These are phyloP conservation scores for Salvelinus fontinalis DNA, from an alignment of 2,113 vertebrate species.

Conservation along the genomic window DNA sequence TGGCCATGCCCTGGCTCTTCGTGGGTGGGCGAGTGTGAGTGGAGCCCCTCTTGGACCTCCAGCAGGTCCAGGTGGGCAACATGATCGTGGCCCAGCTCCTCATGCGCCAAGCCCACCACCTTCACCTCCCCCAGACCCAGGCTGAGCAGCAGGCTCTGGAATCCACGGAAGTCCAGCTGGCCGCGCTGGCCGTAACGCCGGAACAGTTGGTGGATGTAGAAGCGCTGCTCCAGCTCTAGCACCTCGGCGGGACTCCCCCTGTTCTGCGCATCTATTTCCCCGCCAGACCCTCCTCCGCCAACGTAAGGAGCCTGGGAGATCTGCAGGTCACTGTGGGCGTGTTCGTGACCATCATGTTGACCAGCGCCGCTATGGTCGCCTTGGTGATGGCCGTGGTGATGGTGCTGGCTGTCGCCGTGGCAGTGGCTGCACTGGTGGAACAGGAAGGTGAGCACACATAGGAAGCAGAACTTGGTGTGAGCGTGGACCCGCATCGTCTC, in stretches of 20 bases:
- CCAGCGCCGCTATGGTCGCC: slow-evolving; percentile 73
- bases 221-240: slow-evolving; percentile 87
- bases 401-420: slow-evolving; percentile 78
- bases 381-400: slow-evolving; percentile 52
- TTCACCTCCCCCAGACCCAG: slow-evolving; percentile 92
- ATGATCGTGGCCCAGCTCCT: slow-evolving; percentile 91
- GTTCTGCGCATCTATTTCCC: slow-evolving; percentile 48
- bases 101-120: slow-evolving; percentile 85
- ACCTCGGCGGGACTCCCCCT: slow-evolving; percentile 59
- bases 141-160: slow-evolving; percentile 89
- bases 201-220: slow-evolving; percentile 93
- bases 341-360: slow-evolving; percentile 59
- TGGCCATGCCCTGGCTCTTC: slow-evolving; percentile 57
- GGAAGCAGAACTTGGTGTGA: slow-evolving; percentile 95
- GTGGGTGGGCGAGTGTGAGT: slow-evolving; percentile 74
- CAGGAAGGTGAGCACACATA: slow-evolving; percentile 93
- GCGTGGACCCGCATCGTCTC: slow-evolving; percentile 90
- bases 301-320: slow-evolving; percentile 80
- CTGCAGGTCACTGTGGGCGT: slow-evolving; percentile 81
- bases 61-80: slow-evolving; percentile 89
- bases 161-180: slow-evolving; percentile 86
- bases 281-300: not conserved
- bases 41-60: slow-evolving; percentile 86
- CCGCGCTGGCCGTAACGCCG: slow-evolving; percentile 86
- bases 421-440: slow-evolving; percentile 91